Conservation (phyloP, 2,888 invertebrate species). For the Dexiosoma caninum region DNA sequence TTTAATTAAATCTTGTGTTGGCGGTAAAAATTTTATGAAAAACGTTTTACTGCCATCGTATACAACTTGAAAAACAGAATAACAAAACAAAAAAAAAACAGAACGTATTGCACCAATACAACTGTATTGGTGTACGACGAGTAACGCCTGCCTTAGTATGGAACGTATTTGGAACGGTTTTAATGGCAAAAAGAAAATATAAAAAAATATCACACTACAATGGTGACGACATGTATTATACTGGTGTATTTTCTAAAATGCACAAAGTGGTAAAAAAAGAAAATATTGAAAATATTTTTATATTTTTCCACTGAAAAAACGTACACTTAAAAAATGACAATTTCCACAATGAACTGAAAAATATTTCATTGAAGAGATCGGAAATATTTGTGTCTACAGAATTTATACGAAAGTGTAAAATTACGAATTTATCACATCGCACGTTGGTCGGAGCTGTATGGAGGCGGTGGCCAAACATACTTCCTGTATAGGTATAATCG, state of each 20-base stretch:
- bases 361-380: too few relatives aligned
- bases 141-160: background rate
- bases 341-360: background rate
- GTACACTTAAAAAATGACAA: background rate
- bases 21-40: slow-evolving; percentile 72
- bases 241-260: slow-evolving; percentile 11
- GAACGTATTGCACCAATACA: too few relatives aligned
- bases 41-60: slow-evolving; percentile 64
- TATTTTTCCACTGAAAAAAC: too few relatives aligned
- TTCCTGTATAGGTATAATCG: too few relatives aligned
- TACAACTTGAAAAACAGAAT: slow-evolving; percentile 15
- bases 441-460: too few relatives aligned
- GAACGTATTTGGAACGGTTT: slow-evolving; percentile 11
- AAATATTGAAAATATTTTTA: background rate
- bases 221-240: slow-evolving; percentile 52
- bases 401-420: too few relatives aligned
- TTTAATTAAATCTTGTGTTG: slow-evolving; percentile 79
- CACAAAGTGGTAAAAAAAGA: background rate
- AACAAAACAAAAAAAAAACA: too few relatives aligned
- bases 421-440: too few relatives aligned
- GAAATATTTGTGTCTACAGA: too few relatives aligned
- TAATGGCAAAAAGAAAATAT: slow-evolving; percentile 22
- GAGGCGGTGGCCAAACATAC: too few relatives aligned
- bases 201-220: slow-evolving; percentile 42
- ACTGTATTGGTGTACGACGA: background rate